phyloP scores from a whole-genome alignment of 2,888 invertebrate species.

The Lydus trimaculatus region DNA sequence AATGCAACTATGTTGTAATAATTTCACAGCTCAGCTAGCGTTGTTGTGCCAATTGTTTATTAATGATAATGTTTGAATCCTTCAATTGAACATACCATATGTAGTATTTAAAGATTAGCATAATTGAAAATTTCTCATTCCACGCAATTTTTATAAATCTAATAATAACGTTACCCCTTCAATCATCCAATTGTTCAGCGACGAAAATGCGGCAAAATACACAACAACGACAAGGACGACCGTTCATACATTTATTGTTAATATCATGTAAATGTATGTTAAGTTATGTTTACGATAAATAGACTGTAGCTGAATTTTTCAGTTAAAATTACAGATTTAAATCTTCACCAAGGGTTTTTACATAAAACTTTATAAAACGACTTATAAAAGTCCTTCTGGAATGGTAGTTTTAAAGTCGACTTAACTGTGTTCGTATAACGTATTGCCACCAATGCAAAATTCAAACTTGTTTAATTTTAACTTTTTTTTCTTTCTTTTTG shows the following conservation, averaged over 20 bases:
- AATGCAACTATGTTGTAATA: no score
- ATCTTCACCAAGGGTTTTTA: not conserved
- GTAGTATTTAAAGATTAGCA: not conserved
- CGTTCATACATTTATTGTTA: not conserved
- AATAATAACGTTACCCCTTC: no score
- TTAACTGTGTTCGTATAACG: constrained; percentile 27
- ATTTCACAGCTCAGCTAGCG: not conserved
- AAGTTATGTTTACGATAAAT: not conserved
- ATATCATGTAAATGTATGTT: constrained; percentile 1
- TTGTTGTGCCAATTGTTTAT: not conserved
- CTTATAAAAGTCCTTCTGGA: not conserved
- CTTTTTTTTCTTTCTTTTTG: not conserved
- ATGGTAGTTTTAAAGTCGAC: constrained; percentile 30
- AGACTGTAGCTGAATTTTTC: not conserved
- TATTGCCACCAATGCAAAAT: not conserved
- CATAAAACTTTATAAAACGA: not conserved
- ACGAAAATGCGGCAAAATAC: no score
- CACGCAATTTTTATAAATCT: no score
- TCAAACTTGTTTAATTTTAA: not conserved
- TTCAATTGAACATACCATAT: not conserved
- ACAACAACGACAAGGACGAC: not conserved
- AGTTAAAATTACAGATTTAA: not conserved
- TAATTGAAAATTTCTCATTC: no score
- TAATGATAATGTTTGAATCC: not conserved
- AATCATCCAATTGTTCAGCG: no score